Evolutionary conservation across 2,113 vertebrate genomes (phyloP).

Genomic region (Asarcornis scutulata): DNA sequence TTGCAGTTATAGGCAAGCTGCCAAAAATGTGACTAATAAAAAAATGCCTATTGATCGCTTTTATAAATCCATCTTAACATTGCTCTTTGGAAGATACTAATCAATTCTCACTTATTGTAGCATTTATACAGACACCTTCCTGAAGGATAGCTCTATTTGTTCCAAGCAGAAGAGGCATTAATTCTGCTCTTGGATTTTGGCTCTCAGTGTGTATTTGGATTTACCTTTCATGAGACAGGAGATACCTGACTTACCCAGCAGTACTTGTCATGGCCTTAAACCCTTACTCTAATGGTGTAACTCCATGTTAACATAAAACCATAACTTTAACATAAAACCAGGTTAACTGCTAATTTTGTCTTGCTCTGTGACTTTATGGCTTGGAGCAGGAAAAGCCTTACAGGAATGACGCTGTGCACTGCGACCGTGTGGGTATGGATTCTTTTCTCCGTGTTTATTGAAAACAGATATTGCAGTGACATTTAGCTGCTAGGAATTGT

Average conservation of each 20-base stretch:
- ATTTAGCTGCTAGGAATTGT: not conserved
- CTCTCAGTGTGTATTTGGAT: not conserved
- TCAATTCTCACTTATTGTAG: not conserved
- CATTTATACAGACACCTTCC: not conserved
- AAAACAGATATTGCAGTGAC: not conserved
- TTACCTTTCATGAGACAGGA: not conserved
- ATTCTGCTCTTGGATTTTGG: not conserved
- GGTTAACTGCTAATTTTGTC: not conserved
- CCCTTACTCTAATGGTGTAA: not conserved
- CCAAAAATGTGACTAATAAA: conserved; percentile 41
- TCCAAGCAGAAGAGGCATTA: not conserved
- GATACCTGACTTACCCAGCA: not conserved
- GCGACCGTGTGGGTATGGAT: not conserved
- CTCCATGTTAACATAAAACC: not conserved
- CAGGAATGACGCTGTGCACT: not conserved
- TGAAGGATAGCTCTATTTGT: not conserved
- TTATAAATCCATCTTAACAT: conserved; percentile 3
- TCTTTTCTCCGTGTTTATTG: not conserved
- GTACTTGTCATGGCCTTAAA: not conserved
- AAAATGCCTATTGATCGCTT: conserved; percentile 31
- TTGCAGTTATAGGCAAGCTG: conserved; percentile 19
- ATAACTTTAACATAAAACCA: not conserved
- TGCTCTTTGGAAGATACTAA: not conserved
- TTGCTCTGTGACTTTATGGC: conserved; percentile 20
- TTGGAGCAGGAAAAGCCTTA: conserved; percentile 3